Conservation (phyloP, 2,888 invertebrate genomes). For the Tridacna gigas region DNA sequence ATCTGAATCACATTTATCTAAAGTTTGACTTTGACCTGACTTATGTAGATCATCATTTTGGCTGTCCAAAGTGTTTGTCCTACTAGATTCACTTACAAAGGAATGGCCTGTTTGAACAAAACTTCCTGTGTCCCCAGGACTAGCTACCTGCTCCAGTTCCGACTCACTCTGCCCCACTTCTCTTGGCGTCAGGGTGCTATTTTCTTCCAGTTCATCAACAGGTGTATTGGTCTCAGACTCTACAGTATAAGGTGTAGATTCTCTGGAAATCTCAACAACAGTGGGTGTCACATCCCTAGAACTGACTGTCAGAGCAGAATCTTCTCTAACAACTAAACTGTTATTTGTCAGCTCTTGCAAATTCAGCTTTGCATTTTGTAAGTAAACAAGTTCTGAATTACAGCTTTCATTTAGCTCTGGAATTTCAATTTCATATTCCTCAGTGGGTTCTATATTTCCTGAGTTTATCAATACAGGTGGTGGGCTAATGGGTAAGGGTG, state of each 20-base stretch:
- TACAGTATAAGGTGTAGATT: constrained; percentile 34
- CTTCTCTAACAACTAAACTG: constrained; percentile 55
- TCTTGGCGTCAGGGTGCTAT: constrained; percentile 24
- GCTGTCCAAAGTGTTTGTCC: constrained; percentile 11
- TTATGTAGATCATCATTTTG: not conserved
- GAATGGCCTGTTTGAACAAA: constrained; percentile 19
- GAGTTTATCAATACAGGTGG: constrained; percentile 55
- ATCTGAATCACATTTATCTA: constrained; percentile 41
- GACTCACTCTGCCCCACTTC: constrained; percentile 2
- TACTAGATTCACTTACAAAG: not conserved
- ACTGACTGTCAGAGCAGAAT: constrained; percentile 51
- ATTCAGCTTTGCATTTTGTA: constrained; percentile 48
- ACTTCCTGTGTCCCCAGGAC: constrained; percentile 10
- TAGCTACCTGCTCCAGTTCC: not conserved
- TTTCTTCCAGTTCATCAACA: constrained; percentile 23
- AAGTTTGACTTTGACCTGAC: not conserved
- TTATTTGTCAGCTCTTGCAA: constrained; percentile 25
- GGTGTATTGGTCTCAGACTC: constrained; percentile 29
- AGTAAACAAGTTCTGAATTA: constrained; percentile 63
- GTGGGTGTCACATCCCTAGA: constrained; percentile 51
- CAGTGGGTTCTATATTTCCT: not conserved
- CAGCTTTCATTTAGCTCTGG: constrained; percentile 69
- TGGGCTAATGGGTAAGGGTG: constrained; percentile 68
- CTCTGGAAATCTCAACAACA: constrained; percentile 38
- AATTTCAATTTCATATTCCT: constrained; percentile 48